phyloP scores from a whole-genome alignment of 2,888 invertebrate genomes.

The Drosophila phalerata region DNA sequence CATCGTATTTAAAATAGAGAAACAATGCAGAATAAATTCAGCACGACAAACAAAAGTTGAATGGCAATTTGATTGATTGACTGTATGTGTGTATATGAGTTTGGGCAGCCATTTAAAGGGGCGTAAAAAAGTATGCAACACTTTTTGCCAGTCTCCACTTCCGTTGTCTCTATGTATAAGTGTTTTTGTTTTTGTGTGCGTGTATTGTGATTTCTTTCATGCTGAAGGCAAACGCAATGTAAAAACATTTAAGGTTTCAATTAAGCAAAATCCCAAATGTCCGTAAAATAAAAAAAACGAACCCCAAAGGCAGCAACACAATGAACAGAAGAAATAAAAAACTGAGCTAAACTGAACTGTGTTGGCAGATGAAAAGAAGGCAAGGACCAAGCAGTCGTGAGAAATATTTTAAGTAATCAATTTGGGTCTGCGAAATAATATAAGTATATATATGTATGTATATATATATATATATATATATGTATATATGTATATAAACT shows the following conservation, averaged over 20 bases:
- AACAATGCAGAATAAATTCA: slow-evolving; percentile 30
- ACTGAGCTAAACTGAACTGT: slow-evolving; percentile 16
- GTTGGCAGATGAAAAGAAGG: slow-evolving; percentile 9
- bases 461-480: slow-evolving; percentile 4
- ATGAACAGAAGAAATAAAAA: slow-evolving; percentile 25
- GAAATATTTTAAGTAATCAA: slow-evolving; percentile 72
- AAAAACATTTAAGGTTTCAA: slow-evolving; percentile 80
- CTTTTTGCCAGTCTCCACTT: slow-evolving; percentile 29
- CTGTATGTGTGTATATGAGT: slow-evolving; percentile 18
- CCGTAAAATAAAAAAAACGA: slow-evolving; percentile 34
- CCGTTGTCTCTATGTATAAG: slow-evolving; percentile 13
- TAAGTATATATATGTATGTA: slow-evolving; percentile 5
- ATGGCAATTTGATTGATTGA: slow-evolving; percentile 69
- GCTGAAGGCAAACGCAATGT: slow-evolving; percentile 54
- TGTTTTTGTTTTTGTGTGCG: slow-evolving; percentile 21
- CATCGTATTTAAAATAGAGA: slow-evolving; percentile 21
- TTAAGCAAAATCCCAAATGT: slow-evolving; percentile 69
- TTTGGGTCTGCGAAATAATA: slow-evolving; percentile 54
- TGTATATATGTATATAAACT: slow-evolving; percentile 14
- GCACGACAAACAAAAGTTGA: slow-evolving; percentile 42
- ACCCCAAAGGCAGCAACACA: slow-evolving; percentile 38
- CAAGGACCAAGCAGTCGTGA: slow-evolving; percentile 28
- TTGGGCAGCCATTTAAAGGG: slow-evolving; percentile 1
- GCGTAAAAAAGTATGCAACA: slow-evolving; percentile 32
- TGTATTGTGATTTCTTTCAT: slow-evolving; percentile 40